A percentile compares a stretch with the other conserved stretches of the same genome.
Conservation (phyloP, 1,140 invertebrate species). For the Archivesica marissinica region DNA sequence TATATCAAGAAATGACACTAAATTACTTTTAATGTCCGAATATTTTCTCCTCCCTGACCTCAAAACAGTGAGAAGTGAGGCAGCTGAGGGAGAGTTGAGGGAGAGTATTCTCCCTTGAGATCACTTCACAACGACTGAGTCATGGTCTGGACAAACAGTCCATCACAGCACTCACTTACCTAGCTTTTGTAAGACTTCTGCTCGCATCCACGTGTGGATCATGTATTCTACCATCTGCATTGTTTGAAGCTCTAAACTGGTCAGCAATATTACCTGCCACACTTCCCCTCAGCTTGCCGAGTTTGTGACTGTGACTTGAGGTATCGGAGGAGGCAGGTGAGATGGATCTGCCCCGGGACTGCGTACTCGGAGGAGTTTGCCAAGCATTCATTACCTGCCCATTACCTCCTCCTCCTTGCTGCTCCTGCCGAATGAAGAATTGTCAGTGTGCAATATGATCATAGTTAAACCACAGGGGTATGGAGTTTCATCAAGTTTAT, state of each 20-base stretch:
- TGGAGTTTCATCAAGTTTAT: too few species aligned
- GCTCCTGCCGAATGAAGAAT: slow-evolving; percentile 41
- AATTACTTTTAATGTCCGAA: too few species aligned
- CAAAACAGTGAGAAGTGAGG: too few species aligned
- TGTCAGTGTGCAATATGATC: too few species aligned
- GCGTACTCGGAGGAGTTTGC: slow-evolving; percentile 51
- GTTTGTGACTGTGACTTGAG: neutral
- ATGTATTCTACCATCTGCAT: slow-evolving; percentile 56
- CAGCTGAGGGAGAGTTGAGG: too few species aligned
- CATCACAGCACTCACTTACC: neutral
- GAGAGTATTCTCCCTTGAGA: too few species aligned
- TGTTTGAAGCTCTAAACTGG: slow-evolving; percentile 32
- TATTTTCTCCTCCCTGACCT: too few species aligned
- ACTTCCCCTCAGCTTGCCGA: slow-evolving; percentile 41
- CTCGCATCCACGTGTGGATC: neutral
- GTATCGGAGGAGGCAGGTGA: slow-evolving; percentile 5
- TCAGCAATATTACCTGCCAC: slow-evolving; percentile 53
- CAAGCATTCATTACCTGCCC: slow-evolving; percentile 46
- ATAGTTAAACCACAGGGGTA: too few species aligned
- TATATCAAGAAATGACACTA: too few species aligned
- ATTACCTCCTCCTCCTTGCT: slow-evolving; percentile 64
- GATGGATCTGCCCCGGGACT: slow-evolving; percentile 11
- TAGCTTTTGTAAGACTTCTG: neutral
- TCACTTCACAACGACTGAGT: too few species aligned
- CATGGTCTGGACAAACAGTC: too few species aligned